Conservation (phyloP, 1,140 invertebrate genomes). For the Bombus picipes region DNA sequence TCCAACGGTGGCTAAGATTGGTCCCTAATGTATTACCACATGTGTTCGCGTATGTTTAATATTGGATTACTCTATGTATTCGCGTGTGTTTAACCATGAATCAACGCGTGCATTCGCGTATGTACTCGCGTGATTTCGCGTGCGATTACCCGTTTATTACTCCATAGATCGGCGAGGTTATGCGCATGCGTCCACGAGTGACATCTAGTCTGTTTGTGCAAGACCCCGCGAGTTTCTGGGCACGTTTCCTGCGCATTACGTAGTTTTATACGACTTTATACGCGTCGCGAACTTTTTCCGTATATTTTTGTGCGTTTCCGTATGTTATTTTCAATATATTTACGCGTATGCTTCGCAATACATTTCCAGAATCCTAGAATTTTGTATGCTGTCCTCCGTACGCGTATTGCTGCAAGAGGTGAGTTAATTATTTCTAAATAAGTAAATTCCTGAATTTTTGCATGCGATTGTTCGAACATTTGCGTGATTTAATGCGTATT, state of each 20-base stretch:
- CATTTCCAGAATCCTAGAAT: background rate
- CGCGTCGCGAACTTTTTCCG: background rate
- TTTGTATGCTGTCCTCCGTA: background rate
- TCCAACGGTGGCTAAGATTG: background rate
- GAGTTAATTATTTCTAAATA: background rate
- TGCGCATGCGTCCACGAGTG: background rate
- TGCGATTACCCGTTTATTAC: background rate
- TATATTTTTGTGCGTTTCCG: background rate
- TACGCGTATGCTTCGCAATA: background rate
- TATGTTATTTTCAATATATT: background rate
- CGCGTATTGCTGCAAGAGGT: background rate
- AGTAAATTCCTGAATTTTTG: background rate
- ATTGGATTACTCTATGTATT: background rate
- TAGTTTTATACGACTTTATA: background rate
- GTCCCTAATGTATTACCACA: background rate
- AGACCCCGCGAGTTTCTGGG: background rate
- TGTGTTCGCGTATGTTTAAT: background rate
- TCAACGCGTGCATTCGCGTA: background rate
- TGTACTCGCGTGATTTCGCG: background rate
- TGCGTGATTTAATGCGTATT: background rate
- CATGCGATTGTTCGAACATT: background rate
- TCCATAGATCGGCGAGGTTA: background rate
- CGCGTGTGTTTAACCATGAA: slow-evolving; percentile 1
- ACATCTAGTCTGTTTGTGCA: background rate
- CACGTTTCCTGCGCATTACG: background rate